Evolutionary conservation across 1,140 invertebrate species (phyloP).

Genomic region (Trinorchestia longiramus): DNA sequence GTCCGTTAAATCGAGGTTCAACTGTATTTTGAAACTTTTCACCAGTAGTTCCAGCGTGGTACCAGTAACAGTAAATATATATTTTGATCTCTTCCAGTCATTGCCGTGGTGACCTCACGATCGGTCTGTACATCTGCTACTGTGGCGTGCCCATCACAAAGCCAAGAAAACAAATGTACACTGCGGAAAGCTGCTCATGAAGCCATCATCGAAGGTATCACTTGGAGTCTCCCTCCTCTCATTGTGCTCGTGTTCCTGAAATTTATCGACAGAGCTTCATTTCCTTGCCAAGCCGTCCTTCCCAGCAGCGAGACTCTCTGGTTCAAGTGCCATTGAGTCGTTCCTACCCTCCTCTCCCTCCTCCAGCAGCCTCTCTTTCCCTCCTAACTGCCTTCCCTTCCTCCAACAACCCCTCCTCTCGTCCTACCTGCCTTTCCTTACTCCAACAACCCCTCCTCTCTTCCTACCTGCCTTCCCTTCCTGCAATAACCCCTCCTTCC

Average conservation of each 20-base stretch:
- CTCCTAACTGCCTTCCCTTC: neutral
- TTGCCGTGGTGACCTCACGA: neutral
- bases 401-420: neutral
- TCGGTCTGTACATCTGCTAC: neutral
- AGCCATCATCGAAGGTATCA: neutral
- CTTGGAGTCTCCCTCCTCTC: neutral
- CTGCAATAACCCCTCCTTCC: neutral
- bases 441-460: neutral
- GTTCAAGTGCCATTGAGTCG: conserved; percentile 20
- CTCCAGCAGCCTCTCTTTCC: neutral
- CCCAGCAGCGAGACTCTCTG: neutral
- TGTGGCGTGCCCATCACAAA: neutral
- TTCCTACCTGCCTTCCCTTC: neutral
- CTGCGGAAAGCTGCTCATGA: neutral
- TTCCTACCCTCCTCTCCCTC: neutral
- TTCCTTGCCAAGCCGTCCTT: neutral
- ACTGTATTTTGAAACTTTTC: too few relatives aligned
- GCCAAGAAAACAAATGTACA: neutral
- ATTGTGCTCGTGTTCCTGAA: neutral
- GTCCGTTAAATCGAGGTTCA: too few relatives aligned
- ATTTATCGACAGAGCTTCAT: neutral
- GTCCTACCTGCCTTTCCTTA: neutral
- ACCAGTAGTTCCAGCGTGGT: too few relatives aligned
- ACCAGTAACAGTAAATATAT: neutral
- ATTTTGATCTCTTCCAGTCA: neutral